Base-by-base conservation (phyloP, 35 echinoderm and acorn worm genomes). In the Hemicentrotus pulcherrimus region DNA sequence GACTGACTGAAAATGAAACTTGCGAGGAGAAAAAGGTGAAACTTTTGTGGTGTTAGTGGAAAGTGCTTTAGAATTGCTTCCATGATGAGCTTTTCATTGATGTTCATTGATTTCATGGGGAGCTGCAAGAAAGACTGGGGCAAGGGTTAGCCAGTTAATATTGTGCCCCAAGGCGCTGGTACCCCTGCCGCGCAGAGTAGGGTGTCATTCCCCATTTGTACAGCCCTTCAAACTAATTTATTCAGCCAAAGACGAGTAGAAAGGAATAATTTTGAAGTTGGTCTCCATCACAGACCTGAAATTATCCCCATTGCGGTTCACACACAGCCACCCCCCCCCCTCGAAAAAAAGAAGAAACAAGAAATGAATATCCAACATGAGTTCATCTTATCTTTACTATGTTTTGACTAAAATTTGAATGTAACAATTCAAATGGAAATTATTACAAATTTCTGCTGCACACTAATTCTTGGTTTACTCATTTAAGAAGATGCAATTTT, bases 81-180 rank as follows among this genome's bases (percentile, higher is more conserved):
- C 65, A 28, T 78, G 65, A 22, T 78, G 65, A 78, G 65, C 6
- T 78, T 7, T 78, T 78, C 65, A 78, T 70, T 70, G 61, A 28
- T 70, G 61, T 70, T 70, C 61, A 70, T 78, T 78, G 65, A 78
- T 22, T 78, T 78, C 65, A 78, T 78, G 65, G 65, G n/a, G 65
- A 78, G 65, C 65, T 59, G 52, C 11, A 9, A 78, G 65, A 78
- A 78, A 28, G 65, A 78, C 4, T 24, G 65, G 65, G 61, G 65
- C 65, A 78, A 3, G 65, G 24, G 65, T n/a, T 78, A 78, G 65
- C 4, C 65, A 78, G 65, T 78, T 78, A 22, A 78, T 78, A 78
- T n/a, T 8, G 19, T 28, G 65, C 65, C 65, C 65, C 24, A 28
- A 78, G 65, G 19, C 28, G 5, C 5, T 78, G 65, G 65, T 78